These are phyloP conservation scores for Pseudolaguvia tuberculata DNA, from an alignment of 2,113 vertebrate species.

Conservation along the genomic window DNA sequence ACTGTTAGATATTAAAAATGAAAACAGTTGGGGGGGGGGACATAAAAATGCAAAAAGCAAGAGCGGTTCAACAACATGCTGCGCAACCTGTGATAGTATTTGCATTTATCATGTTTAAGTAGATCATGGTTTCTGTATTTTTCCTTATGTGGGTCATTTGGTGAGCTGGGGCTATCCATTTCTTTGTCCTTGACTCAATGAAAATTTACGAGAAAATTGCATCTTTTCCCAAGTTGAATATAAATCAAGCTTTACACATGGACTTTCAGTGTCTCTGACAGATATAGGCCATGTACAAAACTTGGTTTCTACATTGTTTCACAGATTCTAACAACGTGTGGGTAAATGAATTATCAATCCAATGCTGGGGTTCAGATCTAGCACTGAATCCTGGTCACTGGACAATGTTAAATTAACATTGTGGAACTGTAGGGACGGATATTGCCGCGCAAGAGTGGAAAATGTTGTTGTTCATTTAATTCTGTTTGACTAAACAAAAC, in stretches of 20 bases:
- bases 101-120: constrained; percentile 66
- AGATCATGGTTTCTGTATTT: constrained; percentile 56
- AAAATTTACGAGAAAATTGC: constrained; percentile 69
- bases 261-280: constrained; percentile 72
- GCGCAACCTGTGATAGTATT: constrained; percentile 63
- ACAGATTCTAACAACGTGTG: constrained; percentile 49
- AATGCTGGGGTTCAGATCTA: background rate
- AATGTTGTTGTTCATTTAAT: background rate
- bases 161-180: constrained; percentile 65
- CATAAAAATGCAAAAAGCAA: constrained; percentile 50
- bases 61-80: constrained; percentile 48
- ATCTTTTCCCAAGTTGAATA: constrained; percentile 65
- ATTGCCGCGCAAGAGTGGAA: background rate
- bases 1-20: background rate
- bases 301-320: constrained; percentile 67
- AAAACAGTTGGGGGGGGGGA: constrained; percentile 47
- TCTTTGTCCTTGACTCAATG: constrained; percentile 75
- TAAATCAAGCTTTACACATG: constrained; percentile 71
- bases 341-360: background rate
- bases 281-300: constrained; percentile 73
- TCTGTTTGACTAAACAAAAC: background rate
- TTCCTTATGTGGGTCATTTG: constrained; percentile 70
- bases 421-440: background rate
- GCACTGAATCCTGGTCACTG: background rate
- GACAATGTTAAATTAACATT: background rate